Evolutionary conservation across 2,888 invertebrate species (phyloP), one percentile per base, ranked within the genome.

Genomic region (Stomorhina lunata): DNA sequence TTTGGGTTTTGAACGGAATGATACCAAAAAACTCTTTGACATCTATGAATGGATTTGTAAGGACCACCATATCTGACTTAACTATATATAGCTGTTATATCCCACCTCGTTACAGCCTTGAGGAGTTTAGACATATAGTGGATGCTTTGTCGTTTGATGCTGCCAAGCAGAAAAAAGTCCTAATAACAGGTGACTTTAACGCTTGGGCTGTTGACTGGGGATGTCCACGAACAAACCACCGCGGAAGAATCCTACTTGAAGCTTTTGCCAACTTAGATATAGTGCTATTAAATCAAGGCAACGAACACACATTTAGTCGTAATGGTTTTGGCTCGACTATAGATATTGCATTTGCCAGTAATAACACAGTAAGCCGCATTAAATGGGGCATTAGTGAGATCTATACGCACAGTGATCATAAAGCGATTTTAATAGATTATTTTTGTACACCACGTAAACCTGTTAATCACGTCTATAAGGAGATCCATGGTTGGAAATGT

Each of bases 351-450:
- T 63, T 69, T 37, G 53, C 53, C n/a, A 79, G 71, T 53, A 68
- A 12, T 27, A 25, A 12, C 1, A 22, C 59, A 0, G 25, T 40
- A 9, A 45, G 7, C 10, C 10, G 43, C 3, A 48, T 32, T 10
- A 43, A 6, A 3, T 63, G 69, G 68, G 6, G 6, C 25, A 68
- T 81, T 7, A 45, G 65, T 12, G 53, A 68, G 27, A 34, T 27
- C 10, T 77, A 68, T 12, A 77, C 72, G 7, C 57, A 57, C n/a
- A 81, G 75, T 48, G 75, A 75, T 40, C 75, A 75, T n/a, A 61
- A 53, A 12, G 37, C 61, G 22, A 48, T 63, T 2, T 2, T 53
- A 48, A 48, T 50, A 27, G 50, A 50, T 27, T 50, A 27, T 27
- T 2, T 27, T n/a, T 3, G 2, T 27, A 7, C 27, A 27, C 25